Evolutionary conservation across 92 coral and sea anemone species (phyloP).

Genomic region (Diadumene lineata): DNA sequence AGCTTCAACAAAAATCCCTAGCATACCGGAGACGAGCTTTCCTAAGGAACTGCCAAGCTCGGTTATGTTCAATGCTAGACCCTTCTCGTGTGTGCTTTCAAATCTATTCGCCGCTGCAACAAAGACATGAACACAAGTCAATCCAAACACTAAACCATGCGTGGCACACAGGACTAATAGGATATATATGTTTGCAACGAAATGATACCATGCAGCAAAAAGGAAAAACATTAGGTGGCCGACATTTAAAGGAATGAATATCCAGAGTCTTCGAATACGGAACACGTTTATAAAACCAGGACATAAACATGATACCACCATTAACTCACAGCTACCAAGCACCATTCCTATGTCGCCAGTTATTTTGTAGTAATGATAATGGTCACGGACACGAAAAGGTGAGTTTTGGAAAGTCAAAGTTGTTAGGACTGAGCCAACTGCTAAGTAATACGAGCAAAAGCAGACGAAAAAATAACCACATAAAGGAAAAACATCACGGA

Average conservation of each 20-base stretch:
- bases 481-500: background rate
- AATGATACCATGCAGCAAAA: conserved; percentile 8
- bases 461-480: background rate
- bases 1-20: background rate
- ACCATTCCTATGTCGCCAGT: background rate
- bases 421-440: background rate
- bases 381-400: background rate
- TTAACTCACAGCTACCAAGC: conserved; percentile 1
- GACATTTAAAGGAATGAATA: background rate
- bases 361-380: background rate
- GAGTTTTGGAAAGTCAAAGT: background rate
- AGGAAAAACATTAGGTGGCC: conserved; percentile 8
- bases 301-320: background rate
- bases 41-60: background rate
- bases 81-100: background rate
- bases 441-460: background rate
- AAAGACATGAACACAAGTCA: background rate
- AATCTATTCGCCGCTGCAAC: background rate
- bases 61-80: background rate
- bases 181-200: background rate
- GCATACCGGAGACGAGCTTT: background rate
- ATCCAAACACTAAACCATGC: background rate
- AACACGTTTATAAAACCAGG: background rate
- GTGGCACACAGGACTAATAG: background rate
- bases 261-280: background rate